Base-by-base conservation (phyloP, 2,113 vertebrate species). In the Carollia perspicillata region DNA sequence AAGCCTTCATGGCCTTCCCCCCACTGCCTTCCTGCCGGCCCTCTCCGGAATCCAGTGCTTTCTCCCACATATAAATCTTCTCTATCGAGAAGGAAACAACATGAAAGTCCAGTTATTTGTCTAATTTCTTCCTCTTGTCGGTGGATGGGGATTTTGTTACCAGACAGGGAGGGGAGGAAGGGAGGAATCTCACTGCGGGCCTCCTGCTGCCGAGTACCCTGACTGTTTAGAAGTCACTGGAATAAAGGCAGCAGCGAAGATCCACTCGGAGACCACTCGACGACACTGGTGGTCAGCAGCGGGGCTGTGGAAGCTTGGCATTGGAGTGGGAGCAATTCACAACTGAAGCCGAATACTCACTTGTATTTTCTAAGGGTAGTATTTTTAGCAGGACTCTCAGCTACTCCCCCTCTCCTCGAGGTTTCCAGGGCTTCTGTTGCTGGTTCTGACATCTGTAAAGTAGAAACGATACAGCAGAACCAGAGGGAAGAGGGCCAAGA, bases 41-140 rank as follows among this genome's bases (percentile, higher is more conserved):
- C 84, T 90, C 66, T 84, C 60, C 69, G 60, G 80, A 53, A 72
- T 78, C 30, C 66, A 30, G 78, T 35, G 55, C 8, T 51, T 83
- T 85, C n/a, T 90, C 51, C 60, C 44, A 80, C 16, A 28, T 51
- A 42, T 22, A 60, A 37, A 75, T 78, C 35, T 22, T 80, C 16
- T 92, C 5, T 42, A 49, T 58, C 10, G 55, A 47, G 42, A 89
- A 89, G 58, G 42, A 72, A 86, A 63, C 74, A 51, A 1, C 3
- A 42, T 44, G 47, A 30, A 93, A 80, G 18, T 42, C 40, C 0
- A 65, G 35, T 33, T 23, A n/a, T 83, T 74, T 84, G 5, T 47
- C 28, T 47, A 22, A 49, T 65, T 88, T 77, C 10, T 35, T 60
- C 3, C 10, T 63, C 22, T 63, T 71, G 68, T 72, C 44, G 47